phyloP scores from a whole-genome alignment of 2,888 invertebrate species.

The Cosmopolites sordidus region DNA sequence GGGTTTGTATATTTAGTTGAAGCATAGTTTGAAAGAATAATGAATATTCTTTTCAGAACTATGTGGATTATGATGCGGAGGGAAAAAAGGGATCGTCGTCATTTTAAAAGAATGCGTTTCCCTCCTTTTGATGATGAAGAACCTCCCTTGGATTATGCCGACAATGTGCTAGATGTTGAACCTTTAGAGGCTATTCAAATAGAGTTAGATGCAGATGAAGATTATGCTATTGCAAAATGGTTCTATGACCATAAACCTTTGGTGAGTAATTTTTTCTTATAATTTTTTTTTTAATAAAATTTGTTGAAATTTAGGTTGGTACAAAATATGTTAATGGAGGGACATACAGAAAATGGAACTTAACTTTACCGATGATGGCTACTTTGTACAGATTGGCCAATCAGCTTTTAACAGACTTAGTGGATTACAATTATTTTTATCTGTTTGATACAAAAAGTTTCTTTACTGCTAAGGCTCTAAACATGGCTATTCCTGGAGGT shows the following conservation, averaged over 20 bases:
- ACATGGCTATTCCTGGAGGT: conserved; percentile 99
- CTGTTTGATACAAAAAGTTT: conserved; percentile 99
- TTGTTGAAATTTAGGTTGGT: conserved; percentile 49
- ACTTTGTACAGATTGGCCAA: conserved; percentile 96
- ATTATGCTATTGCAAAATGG: conserved; percentile 87
- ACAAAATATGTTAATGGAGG: conserved; percentile 91
- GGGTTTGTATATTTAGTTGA: conserved; percentile 58
- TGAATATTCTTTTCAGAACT: conserved; percentile 55
- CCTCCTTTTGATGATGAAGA: conserved; percentile 99
- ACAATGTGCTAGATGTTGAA: conserved; percentile 98
- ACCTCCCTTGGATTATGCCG: conserved; percentile 98
- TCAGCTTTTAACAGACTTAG: conserved; percentile 94
- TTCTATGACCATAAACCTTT: conserved; percentile 98
- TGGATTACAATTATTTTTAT: conserved; percentile 98
- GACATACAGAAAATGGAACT: conserved; percentile 95
- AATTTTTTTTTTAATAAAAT: not conserved
- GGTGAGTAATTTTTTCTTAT: conserved; percentile 44
- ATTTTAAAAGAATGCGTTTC: conserved; percentile 99
- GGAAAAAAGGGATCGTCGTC: conserved; percentile 96
- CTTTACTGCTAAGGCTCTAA: conserved; percentile 98
- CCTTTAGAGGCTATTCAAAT: conserved; percentile 98
- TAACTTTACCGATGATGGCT: conserved; percentile 95
- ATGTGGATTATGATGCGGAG: conserved; percentile 99
- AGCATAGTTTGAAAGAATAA: conserved; percentile 2
- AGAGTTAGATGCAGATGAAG: conserved; percentile 94